A percentile compares a stretch with the other conserved stretches of the same genome.
phyloP scores from a whole-genome alignment of 2,113 vertebrate species.

The Colius striatus region DNA sequence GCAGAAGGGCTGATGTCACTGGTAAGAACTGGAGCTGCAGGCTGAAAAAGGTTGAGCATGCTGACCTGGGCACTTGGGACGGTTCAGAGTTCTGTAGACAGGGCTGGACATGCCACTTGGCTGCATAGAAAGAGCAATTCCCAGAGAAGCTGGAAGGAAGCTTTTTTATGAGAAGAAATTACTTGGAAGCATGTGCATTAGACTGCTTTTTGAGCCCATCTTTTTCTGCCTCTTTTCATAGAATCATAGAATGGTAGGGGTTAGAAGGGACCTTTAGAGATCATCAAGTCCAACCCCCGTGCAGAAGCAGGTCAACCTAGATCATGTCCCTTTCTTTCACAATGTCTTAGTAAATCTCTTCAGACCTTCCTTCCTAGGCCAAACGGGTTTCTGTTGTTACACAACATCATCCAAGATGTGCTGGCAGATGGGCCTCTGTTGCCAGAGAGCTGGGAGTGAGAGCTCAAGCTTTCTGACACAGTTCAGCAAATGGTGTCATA shows the following conservation, averaged over 20 bases:
- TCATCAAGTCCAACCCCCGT: too few relatives aligned
- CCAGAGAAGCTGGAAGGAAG: background rate
- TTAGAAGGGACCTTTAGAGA: too few relatives aligned
- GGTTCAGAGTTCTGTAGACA: rapidly evolving
- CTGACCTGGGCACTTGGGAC: background rate
- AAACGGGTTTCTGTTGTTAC: background rate
- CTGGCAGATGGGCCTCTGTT: background rate
- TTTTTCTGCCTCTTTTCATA: background rate
- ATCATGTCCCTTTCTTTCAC: background rate
- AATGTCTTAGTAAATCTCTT: background rate
- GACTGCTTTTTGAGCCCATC: background rate
- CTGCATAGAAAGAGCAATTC: background rate
- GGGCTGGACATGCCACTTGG: background rate
- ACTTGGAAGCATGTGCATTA: background rate
- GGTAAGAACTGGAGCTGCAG: background rate
- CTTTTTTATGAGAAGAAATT: background rate
- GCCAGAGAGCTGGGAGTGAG: background rate
- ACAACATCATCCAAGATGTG: background rate
- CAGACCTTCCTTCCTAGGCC: background rate
- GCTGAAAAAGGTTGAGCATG: background rate
- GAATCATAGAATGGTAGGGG: too few relatives aligned
- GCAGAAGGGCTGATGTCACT: background rate
- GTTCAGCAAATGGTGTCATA: background rate
- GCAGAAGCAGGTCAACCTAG: too few relatives aligned
- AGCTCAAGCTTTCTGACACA: background rate